Base-by-base conservation (phyloP, 2,797 vertebrate genomes). In the Rhinella marina region DNA sequence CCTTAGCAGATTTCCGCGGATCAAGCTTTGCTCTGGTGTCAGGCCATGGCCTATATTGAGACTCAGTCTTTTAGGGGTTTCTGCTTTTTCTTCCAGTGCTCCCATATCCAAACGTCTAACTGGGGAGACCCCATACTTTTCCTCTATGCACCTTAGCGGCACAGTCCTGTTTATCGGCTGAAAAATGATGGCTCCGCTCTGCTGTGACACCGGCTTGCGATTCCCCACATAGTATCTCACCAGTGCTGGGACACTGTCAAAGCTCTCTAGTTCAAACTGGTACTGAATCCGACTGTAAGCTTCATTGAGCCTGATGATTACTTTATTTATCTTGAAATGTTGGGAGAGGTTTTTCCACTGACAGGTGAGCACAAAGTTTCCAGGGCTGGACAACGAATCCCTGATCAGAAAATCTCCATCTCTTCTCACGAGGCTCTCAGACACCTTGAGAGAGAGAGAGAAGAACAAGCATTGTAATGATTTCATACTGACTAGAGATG, bases 371-470 rank as follows among this genome's bases (percentile, higher is more conserved):
- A 99, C 98, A 1, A 97, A 98, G 92, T 96, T 97, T 75, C 98
- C 98, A 1, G 97, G 98, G 91, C 97, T 98, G 88, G 98, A 99
- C 90, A 98, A 93, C 2, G 97, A 99, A 92, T 99, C 97, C 0
- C 98, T 96, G 21, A 99, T 95, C 92, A 99, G 93, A 93, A 99
- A 99, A 91, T 99, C 98, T 61, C 98, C 98, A 19, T 99, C 98
- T 80, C 98, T 95, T 93, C 97, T 96, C 92, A 99, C 92, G 0
- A 97, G 92, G 93, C 91, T 94, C 93, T 99, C 98, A 59, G 97
- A 96, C 73, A 98, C 96, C 98, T 99, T 90, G 5, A 61, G 5
- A 61, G 89, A 61, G 5, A 61, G 89, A 75, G 81, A 86, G 90
- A 90, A 90, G 64, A 61, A 73, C 68, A 13, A 21, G 61, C 41